Base-by-base conservation (phyloP, 2,888 invertebrate species). In the Perizoma flavofasciatum region DNA sequence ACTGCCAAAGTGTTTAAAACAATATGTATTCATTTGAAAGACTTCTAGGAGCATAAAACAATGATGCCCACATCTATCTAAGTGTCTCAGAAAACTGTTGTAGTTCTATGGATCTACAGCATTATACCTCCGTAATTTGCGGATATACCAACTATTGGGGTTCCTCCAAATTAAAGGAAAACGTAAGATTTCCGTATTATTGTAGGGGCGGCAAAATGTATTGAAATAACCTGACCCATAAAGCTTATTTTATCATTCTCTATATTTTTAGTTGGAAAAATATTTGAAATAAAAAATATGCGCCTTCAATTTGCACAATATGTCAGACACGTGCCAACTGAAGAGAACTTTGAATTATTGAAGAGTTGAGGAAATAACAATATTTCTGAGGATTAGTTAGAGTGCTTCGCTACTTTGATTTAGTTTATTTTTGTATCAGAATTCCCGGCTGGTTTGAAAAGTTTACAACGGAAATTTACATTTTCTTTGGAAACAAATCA, bases 331-430 rank as follows among this genome's bases (percentile, higher is more conserved):
- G 81, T 75, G 79, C 74, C 70, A 69, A 61, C 63, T 75, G 64
- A 72, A 81, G 74, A 77, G 74, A 78, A 75, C 72, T 77, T 74
- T 72, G 74, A 78, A 77, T 78, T 64, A 78, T 79, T 73, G 75
- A 79, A 68, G 70, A 73, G 73, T 32, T 61, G 69, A 66, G 54
- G 65, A 70, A 73, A 72, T 69, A 70, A 69, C 62, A 65, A 69
- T 65, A 67, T 63, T 59, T 68, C 57, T 51, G 39, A 40, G 52
- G 60, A 64, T 63, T 55, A 59, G 44, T 63, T 55, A 59, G 44
- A 63, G 64, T 64, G 57, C 57, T 10, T 55, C 22, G 22, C 22
- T 22, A 22, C 48, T 57, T 53, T 51, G 54, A 59, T 61, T 61
- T 63, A 55, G 60, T 54, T 22, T 37, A 37, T 5, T 37, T 37